phyloP scores from a whole-genome alignment of 2,797 vertebrate genomes.

The Karalla daura region DNA sequence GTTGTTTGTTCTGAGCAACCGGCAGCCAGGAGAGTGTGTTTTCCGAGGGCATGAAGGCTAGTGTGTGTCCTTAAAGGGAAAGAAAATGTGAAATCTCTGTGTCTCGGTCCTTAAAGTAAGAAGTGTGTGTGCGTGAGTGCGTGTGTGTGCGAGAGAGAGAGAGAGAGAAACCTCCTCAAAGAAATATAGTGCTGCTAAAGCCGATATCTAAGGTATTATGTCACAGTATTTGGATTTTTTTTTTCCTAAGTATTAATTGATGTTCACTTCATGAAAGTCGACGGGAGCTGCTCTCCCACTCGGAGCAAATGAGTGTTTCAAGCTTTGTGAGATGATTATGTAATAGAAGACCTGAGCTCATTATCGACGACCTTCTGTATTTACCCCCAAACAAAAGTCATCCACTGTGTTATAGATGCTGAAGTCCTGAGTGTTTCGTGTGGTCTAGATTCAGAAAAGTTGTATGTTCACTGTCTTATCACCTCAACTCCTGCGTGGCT shows the following conservation, averaged over 20 bases:
- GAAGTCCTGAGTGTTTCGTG: constrained; percentile 29
- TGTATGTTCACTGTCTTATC: constrained; percentile 43
- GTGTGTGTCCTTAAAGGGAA: constrained; percentile 48
- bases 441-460: constrained; percentile 36
- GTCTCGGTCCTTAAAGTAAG: constrained; percentile 22
- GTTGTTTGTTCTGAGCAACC: constrained; percentile 18
- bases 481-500: constrained; percentile 27
- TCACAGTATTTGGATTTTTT: constrained; percentile 65
- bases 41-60: constrained; percentile 10
- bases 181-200: constrained; percentile 74
- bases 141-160: not conserved
- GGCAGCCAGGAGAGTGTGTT: constrained; percentile 11
- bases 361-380: constrained; percentile 32
- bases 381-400: constrained; percentile 39
- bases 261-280: constrained; percentile 37
- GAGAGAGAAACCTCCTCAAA: constrained; percentile 31
- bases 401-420: constrained; percentile 28
- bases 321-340: constrained; percentile 23
- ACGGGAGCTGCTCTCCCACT: constrained; percentile 21
- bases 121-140: constrained; percentile 4
- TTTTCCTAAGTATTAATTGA: constrained; percentile 61
- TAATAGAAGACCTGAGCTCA: constrained; percentile 33
- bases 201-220: constrained; percentile 49
- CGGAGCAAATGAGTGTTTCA: constrained; percentile 11
- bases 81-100: constrained; percentile 47